A percentile compares a stretch with the other conserved stretches of the same genome.
phyloP scores from a whole-genome alignment of 2,113 vertebrate genomes.

The Scalopus aquaticus region DNA sequence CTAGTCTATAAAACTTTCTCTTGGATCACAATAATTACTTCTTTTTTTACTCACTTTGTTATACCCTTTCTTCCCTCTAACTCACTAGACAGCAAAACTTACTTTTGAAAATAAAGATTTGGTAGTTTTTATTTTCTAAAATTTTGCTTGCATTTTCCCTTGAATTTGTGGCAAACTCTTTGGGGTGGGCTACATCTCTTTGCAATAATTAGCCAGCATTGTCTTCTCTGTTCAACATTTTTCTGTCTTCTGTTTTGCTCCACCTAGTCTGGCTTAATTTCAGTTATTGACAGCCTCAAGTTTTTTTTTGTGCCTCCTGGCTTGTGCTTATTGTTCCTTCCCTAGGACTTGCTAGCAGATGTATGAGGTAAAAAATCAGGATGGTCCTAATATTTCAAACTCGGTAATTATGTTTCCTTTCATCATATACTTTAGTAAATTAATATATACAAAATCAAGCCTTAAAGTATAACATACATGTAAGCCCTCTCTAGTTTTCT shows the following conservation, averaged over 20 bases:
- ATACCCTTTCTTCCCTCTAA: not conserved
- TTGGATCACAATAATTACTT: not conserved
- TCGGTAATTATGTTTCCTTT: not conserved
- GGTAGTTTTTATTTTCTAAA: not conserved
- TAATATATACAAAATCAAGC: not conserved
- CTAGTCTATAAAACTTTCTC: not conserved
- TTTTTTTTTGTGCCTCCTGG: not conserved
- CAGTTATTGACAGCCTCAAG: not conserved
- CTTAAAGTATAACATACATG: not conserved
- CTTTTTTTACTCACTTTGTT: not conserved
- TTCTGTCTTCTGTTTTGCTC: constrained; percentile 4
- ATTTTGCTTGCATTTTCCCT: not conserved
- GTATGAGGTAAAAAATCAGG: not conserved
- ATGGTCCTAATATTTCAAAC: not conserved
- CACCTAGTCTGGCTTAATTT: not conserved
- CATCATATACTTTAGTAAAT: not conserved
- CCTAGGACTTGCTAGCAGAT: not conserved
- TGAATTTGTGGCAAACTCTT: not conserved
- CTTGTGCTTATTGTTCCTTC: not conserved
- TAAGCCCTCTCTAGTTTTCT: not conserved
- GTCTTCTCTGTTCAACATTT: not conserved
- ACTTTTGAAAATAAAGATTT: not conserved
- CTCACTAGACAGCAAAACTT: not conserved
- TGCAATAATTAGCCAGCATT: not conserved
- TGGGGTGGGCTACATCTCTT: not conserved